A percentile compares a stretch with the other conserved stretches of the same genome.
phyloP scores from a whole-genome alignment of 2,113 vertebrate genomes.

The Ascaphus truei region DNA sequence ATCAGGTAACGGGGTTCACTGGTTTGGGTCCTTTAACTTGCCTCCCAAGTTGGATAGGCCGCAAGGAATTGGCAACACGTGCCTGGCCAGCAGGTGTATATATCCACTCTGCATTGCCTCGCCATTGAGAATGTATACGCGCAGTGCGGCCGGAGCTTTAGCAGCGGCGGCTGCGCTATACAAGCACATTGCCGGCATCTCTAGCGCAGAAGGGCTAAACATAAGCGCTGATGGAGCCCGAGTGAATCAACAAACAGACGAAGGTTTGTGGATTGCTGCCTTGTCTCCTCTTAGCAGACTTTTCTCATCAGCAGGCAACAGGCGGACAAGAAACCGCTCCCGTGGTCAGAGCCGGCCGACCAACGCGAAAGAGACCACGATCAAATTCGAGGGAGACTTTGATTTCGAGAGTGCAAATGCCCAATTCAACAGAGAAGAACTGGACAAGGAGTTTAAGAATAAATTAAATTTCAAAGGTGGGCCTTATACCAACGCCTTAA shows the following conservation, averaged over 20 bases:
- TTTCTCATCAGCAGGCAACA: slow-evolving; percentile 72
- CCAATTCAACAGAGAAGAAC: slow-evolving; percentile 87
- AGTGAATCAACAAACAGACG: too few relatives aligned
- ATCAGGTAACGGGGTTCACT: slow-evolving; percentile 68
- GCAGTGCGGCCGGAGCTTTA: too few relatives aligned
- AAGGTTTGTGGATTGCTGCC: too few relatives aligned
- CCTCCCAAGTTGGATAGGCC: not conserved
- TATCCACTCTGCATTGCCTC: too few relatives aligned
- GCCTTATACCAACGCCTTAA: slow-evolving; percentile 9
- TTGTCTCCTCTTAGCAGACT: too few relatives aligned
- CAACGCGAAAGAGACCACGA: slow-evolving; percentile 70
- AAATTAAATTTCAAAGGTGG: slow-evolving; percentile 77
- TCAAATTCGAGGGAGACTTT: slow-evolving; percentile 95
- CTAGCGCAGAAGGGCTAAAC: too few relatives aligned
- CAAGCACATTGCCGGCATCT: too few relatives aligned
- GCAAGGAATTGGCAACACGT: too few relatives aligned
- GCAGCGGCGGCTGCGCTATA: too few relatives aligned
- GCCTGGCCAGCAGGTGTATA: too few relatives aligned
- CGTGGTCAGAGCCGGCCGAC: slow-evolving; percentile 78
- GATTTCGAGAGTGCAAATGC: slow-evolving; percentile 96
- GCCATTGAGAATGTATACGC: too few relatives aligned
- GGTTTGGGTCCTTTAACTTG: not conserved
- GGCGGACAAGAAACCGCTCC: slow-evolving; percentile 78
- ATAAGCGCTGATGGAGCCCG: too few relatives aligned
- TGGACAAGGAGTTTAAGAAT: slow-evolving; percentile 81